Percentiles rank a stretch among this genome's conserved stretches.
These are phyloP conservation scores for Xerus rutilus DNA, from an alignment of 2,797 vertebrate genomes.

Conservation along the genomic window DNA sequence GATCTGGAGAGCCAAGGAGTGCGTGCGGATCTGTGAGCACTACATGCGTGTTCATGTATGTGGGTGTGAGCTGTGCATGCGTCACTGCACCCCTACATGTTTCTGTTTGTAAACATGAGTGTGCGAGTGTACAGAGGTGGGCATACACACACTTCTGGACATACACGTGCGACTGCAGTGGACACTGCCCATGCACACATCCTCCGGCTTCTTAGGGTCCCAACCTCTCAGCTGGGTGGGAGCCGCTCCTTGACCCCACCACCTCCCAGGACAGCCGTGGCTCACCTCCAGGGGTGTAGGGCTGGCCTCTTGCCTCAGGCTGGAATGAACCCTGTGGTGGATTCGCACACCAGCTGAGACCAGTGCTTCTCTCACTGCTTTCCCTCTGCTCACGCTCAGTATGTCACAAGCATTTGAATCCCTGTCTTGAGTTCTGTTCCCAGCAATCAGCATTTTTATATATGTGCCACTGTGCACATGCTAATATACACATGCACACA, in stretches of 20 bases:
- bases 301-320: fast-evolving
- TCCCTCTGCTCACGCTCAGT: fast-evolving
- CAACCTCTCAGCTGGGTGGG: neutral
- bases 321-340: neutral
- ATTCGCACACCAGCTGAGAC: neutral
- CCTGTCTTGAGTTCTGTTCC: neutral
- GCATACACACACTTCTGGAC: neutral
- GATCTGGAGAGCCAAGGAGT: neutral
- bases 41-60: fast-evolving
- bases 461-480: neutral
- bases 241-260: neutral
- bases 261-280: neutral
- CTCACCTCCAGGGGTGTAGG: neutral
- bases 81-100: neutral
- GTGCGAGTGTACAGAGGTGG: too few species aligned
- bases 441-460: too few species aligned
- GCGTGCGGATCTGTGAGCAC: neutral
- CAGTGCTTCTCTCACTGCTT: too few species aligned
- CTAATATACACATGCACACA: fast-evolving
- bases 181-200: fast-evolving
- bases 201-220: too few species aligned
- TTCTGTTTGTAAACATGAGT: neutral
- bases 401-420: fast-evolving
- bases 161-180: too few species aligned
- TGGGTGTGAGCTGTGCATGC: neutral